Conservation (phyloP, 1,140 invertebrate species). For the Hylaeus volcanicus region DNA sequence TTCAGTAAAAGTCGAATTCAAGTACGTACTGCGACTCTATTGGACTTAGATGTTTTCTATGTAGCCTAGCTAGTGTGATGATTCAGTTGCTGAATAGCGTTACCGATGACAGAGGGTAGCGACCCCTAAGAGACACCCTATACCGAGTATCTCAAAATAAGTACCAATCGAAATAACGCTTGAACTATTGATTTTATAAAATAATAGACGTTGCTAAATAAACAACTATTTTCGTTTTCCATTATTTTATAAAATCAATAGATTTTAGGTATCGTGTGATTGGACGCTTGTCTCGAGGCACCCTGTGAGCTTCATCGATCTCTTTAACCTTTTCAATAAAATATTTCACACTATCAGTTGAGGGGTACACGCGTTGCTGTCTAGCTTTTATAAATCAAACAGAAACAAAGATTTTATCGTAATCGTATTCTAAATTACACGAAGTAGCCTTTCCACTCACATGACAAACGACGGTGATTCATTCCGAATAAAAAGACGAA, state of each 20-base stretch:
- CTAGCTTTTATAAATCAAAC: background rate
- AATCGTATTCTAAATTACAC: background rate
- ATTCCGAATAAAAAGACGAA: too few species aligned
- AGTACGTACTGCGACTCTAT: background rate
- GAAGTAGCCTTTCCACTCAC: too few species aligned
- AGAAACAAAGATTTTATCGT: background rate
- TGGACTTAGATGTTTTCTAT: background rate
- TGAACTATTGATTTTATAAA: too few species aligned
- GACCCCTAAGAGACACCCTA: background rate
- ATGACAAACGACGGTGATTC: too few species aligned
- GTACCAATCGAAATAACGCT: too few species aligned
- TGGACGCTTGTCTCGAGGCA: too few species aligned
- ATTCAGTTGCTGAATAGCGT: background rate
- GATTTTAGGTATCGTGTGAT: too few species aligned
- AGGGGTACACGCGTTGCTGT: background rate
- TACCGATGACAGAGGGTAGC: background rate
- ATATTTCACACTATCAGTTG: background rate
- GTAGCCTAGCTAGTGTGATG: background rate
- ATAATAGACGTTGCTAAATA: too few species aligned
- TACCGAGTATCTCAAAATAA: too few species aligned
- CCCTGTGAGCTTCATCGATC: background rate
- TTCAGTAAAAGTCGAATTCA: background rate
- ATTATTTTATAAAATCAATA: too few species aligned
- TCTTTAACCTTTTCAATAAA: background rate
- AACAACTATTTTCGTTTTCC: too few species aligned